Percentiles rank a stretch among this genome's conserved stretches.
These are phyloP conservation scores for Cercocebus atys DNA, from an alignment of 2,113 vertebrate species.

Conservation along the genomic window DNA sequence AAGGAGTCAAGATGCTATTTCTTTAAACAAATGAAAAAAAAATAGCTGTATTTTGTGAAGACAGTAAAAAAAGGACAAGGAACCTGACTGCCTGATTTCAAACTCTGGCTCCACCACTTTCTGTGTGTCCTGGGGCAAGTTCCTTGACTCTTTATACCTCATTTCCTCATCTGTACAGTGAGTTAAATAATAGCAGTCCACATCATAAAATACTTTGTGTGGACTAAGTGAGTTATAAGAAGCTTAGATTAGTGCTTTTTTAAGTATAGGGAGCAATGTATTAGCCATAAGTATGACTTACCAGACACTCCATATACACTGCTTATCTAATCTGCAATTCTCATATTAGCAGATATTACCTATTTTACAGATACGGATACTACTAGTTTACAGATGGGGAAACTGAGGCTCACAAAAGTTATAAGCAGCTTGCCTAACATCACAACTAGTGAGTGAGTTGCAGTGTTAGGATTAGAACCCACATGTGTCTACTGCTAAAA, in stretches of 20 bases:
- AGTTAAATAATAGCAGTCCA: background rate
- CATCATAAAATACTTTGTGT: background rate
- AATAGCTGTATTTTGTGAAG: background rate
- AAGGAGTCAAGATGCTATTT: background rate
- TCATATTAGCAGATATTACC: background rate
- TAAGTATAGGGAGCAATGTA: too few relatives aligned
- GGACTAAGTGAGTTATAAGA: background rate
- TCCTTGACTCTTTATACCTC: background rate
- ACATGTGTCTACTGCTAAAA: background rate
- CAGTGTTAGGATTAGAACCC: background rate
- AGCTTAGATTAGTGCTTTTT: background rate
- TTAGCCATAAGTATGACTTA: background rate
- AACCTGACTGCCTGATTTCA: background rate
- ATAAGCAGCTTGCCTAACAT: background rate
- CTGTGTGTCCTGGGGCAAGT: background rate
- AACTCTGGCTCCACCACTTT: background rate
- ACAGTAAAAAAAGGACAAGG: background rate
- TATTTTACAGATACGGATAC: background rate
- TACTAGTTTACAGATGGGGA: background rate
- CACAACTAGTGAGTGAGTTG: background rate
- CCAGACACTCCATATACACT: background rate
- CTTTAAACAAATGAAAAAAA: background rate
- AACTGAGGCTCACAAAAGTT: background rate
- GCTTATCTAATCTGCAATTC: background rate
- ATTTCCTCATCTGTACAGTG: background rate